These are phyloP conservation scores for Heloderma charlesbogerti DNA, from an alignment of 2,113 vertebrate genomes.

Conservation along the genomic window DNA sequence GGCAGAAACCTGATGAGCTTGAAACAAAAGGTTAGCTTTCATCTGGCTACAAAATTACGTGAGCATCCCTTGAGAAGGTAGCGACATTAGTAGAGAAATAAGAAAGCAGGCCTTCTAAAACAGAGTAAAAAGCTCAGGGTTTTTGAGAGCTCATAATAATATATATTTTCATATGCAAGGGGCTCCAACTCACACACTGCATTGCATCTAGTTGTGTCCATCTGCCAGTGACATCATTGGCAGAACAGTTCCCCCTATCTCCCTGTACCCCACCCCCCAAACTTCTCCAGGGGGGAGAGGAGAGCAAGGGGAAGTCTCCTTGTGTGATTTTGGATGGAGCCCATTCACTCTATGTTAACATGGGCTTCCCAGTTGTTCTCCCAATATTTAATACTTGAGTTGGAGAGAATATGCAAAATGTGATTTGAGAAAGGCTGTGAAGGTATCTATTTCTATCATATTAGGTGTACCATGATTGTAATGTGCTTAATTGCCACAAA, in stretches of 20 bases:
- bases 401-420: neutral
- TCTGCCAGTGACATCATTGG: too few relatives aligned
- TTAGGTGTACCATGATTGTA: neutral
- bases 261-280: too few relatives aligned
- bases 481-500: neutral
- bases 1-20: conserved; percentile 51
- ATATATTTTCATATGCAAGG: neutral
- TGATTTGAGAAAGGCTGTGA: neutral
- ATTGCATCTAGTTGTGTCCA: neutral
- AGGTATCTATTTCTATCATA: neutral
- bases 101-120: neutral
- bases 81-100: conserved; percentile 30
- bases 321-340: too few relatives aligned
- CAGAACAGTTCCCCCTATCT: too few relatives aligned
- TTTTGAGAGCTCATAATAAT: neutral
- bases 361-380: neutral
- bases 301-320: too few relatives aligned
- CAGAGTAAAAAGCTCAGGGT: neutral
- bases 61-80: conserved; percentile 46
- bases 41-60: conserved; percentile 57
- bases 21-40: conserved; percentile 64
- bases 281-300: too few relatives aligned
- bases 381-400: neutral
- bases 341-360: too few relatives aligned
- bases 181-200: neutral